Evolutionary conservation across 2,888 invertebrate species (phyloP).

Genomic region (Metalampra italica): DNA sequence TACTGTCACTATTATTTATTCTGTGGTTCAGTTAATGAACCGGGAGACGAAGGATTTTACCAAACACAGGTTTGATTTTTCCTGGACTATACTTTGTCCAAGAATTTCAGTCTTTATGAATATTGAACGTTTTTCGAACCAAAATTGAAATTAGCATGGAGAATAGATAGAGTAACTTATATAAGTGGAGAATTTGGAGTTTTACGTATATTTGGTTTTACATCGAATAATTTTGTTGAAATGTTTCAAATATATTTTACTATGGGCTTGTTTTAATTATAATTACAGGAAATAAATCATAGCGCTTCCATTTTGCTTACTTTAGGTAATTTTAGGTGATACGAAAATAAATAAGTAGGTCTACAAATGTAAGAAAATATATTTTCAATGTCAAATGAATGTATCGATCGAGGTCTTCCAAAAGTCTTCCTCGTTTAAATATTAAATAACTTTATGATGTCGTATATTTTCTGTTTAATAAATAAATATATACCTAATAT

Average conservation of each 20-base stretch:
- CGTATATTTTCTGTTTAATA: slow-evolving; percentile 17
- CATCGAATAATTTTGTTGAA: slow-evolving; percentile 7
- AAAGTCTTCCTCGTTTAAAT: slow-evolving; percentile 32
- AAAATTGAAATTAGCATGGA: too few relatives aligned
- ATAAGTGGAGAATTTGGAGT: too few relatives aligned
- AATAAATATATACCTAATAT: slow-evolving; percentile 15
- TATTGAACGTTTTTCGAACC: too few relatives aligned
- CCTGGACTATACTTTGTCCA: too few relatives aligned
- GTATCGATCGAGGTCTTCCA: slow-evolving; percentile 39
- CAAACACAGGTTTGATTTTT: too few relatives aligned
- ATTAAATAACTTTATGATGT: slow-evolving; percentile 10
- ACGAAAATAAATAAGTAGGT: neutral
- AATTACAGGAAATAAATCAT: slow-evolving; percentile 16
- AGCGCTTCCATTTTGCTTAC: slow-evolving; percentile 33
- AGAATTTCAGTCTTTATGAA: too few relatives aligned
- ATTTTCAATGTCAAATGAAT: slow-evolving; percentile 65
- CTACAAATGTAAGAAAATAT: slow-evolving; percentile 31
- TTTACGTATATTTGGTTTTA: too few relatives aligned
- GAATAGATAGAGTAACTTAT: too few relatives aligned
- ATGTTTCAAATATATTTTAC: slow-evolving; percentile 2
- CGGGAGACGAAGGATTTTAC: too few relatives aligned
- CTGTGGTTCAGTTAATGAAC: too few relatives aligned
- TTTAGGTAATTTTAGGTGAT: too few relatives aligned
- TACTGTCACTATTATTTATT: too few relatives aligned
- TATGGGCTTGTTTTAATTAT: neutral